Evolutionary conservation across 1,140 invertebrate species (phyloP).

Genomic region (Lordiphosa stackelbergi): DNA sequence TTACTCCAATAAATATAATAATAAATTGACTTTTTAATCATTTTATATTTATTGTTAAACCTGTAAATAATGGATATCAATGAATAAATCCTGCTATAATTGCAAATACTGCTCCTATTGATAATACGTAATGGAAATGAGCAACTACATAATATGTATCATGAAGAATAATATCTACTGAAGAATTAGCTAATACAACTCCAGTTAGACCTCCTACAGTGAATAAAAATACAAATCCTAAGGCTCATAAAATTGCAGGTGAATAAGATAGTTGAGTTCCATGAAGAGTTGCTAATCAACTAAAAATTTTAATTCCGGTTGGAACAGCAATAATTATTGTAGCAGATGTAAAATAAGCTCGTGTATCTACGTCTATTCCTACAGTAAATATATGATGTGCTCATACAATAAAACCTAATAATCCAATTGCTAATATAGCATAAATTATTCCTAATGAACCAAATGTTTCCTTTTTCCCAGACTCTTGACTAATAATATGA

Average conservation of each 20-base stretch:
- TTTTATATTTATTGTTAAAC: conserved; percentile 79
- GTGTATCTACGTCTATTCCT: conserved; percentile 85
- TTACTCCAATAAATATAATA: conserved; percentile 83
- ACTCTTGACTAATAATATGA: conserved; percentile 81
- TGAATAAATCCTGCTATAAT: conserved; percentile 83
- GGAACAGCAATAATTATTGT: conserved; percentile 84
- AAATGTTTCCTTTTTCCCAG: conserved; percentile 81
- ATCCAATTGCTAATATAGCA: conserved; percentile 83
- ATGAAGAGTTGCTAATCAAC: conserved; percentile 80
- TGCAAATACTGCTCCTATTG: conserved; percentile 84
- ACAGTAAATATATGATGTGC: conserved; percentile 79
- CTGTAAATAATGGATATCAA: conserved; percentile 83
- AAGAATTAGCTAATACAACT: conserved; percentile 84
- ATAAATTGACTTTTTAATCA: conserved; percentile 81
- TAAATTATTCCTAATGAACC: conserved; percentile 81
- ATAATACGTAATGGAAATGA: conserved; percentile 86
- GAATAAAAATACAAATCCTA: conserved; percentile 86
- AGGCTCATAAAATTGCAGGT: conserved; percentile 80
- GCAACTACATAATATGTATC: conserved; percentile 88
- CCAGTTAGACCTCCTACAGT: conserved; percentile 82
- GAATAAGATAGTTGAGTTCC: no score
- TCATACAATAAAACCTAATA: conserved; percentile 83
- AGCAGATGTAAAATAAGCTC: conserved; percentile 85
- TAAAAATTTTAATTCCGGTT: conserved; percentile 83
- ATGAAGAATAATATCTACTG: conserved; percentile 84